Base-by-base conservation (phyloP, 2,888 invertebrate genomes). In the Acanthoscelides obtectus region DNA sequence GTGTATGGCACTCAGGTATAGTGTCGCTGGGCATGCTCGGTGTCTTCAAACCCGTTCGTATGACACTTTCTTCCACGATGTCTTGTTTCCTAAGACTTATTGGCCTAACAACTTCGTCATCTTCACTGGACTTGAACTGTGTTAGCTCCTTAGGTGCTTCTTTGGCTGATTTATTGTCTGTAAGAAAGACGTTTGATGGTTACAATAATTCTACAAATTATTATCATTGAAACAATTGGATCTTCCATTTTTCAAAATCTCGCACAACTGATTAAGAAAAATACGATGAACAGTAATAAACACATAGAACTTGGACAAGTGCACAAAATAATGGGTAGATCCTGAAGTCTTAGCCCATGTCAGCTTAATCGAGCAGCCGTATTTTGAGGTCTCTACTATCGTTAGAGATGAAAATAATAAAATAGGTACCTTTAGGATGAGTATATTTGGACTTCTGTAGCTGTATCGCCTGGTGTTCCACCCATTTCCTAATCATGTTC, bases 401-500 rank as follows among this genome's bases (percentile, higher is more conserved):
- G 63, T 12, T 63, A 63, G 70, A 20, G 67, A n/a, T 64, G 6
- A 12, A 22, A 8, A 12, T 68, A 6, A n/a, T 5, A 5, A 21
- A 22, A 63, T 1, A n/a, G 1, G 17, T 20, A 68, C 22, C 65
- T 72, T 73, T 76, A 20, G 76, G 76, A 71, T 74, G 77, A 5
- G 86, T 84, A 77, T 81, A 75, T 85, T 77, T 87, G 0, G 89
- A 89, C 80, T 90, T 90, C 81, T 93, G 91, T 77, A 94, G 93
- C 86, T 95, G 94, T 20, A 92, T 90, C 0, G 94, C 94, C 85
- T 96, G 96, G 82, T 94, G 95, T 85, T 96, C 96, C 0, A 96
- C 96, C 96, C 96, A 96, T 82, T 95, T 93, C 68, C 94, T 88
- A 70, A 96, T 96, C 96, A 96, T 96, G 79, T 93, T 93, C 84